Evolutionary conservation across 2,113 vertebrate species (phyloP).

Genomic region (Amphilophus citrinellus): DNA sequence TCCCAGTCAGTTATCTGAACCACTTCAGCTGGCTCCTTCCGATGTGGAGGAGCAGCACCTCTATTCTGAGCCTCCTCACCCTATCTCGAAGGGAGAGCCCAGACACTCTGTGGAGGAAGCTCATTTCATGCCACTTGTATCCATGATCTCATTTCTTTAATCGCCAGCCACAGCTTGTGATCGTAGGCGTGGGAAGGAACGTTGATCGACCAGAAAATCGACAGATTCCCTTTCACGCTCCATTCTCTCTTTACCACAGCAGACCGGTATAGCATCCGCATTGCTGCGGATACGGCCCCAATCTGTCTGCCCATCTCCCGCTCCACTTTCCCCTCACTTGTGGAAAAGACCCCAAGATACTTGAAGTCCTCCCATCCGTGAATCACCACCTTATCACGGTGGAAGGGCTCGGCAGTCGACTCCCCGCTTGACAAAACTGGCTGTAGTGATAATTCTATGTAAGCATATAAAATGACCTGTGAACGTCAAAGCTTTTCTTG

Average conservation of each 20-base stretch:
- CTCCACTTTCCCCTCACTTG: too few relatives aligned
- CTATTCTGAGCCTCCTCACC: fast-evolving
- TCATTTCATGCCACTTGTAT: background rate
- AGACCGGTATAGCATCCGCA: too few relatives aligned
- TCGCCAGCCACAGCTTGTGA: too few relatives aligned
- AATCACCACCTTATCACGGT: too few relatives aligned
- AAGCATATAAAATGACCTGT: background rate
- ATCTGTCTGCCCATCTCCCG: background rate
- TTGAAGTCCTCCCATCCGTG: background rate
- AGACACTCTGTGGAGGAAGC: background rate
- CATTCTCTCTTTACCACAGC: too few relatives aligned
- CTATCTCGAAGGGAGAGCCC: too few relatives aligned
- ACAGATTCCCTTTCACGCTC: background rate
- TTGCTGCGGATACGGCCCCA: background rate
- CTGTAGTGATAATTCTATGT: background rate
- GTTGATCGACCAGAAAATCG: background rate
- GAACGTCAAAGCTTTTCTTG: background rate
- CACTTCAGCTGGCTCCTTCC: too few relatives aligned
- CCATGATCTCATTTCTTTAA: background rate
- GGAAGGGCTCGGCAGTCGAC: background rate
- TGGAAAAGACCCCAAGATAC: too few relatives aligned
- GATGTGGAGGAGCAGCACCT: too few relatives aligned
- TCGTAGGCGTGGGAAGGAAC: too few relatives aligned
- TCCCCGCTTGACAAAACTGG: too few relatives aligned
- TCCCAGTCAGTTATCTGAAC: too few relatives aligned